Percentiles rank a stretch among this genome's conserved stretches.
Conservation (phyloP, 2,888 invertebrate genomes). For the Dryocosmus kuriphilus region DNA sequence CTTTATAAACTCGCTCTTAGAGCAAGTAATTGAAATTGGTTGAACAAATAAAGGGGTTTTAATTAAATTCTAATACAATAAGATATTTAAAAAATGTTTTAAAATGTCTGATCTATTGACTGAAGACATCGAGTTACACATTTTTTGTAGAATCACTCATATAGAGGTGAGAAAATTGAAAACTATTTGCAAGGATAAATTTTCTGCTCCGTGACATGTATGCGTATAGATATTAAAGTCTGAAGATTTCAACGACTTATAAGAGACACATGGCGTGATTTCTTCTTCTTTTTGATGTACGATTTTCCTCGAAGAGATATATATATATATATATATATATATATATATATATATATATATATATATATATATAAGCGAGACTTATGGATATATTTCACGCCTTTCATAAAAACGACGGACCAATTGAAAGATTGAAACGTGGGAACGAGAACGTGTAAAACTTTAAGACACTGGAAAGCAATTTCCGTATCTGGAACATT, state of each 20-base stretch:
- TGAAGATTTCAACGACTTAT: background rate
- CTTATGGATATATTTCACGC: background rate
- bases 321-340: too few relatives aligned
- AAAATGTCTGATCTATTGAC: too few relatives aligned
- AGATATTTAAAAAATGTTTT: too few relatives aligned
- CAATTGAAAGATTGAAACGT: slow-evolving; percentile 7
- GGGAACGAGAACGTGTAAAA: background rate
- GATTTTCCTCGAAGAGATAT: background rate
- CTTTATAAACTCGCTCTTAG: too few relatives aligned
- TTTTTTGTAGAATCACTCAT: too few relatives aligned
- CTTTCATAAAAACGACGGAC: background rate
- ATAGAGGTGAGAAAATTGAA: too few relatives aligned
- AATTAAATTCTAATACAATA: too few relatives aligned
- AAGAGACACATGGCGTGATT: slow-evolving; percentile 3
- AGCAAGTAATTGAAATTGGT: too few relatives aligned
- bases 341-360: too few relatives aligned
- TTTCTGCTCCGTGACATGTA: background rate
- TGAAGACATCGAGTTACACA: too few relatives aligned
- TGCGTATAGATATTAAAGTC: background rate
- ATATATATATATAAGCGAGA: too few relatives aligned
- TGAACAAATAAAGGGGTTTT: too few relatives aligned
- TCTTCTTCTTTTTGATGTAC: background rate
- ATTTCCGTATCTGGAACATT: background rate
- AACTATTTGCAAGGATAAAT: background rate
- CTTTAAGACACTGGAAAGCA: background rate